Base-by-base conservation (phyloP, 1,140 invertebrate species). In the Drosophila cardini region DNA sequence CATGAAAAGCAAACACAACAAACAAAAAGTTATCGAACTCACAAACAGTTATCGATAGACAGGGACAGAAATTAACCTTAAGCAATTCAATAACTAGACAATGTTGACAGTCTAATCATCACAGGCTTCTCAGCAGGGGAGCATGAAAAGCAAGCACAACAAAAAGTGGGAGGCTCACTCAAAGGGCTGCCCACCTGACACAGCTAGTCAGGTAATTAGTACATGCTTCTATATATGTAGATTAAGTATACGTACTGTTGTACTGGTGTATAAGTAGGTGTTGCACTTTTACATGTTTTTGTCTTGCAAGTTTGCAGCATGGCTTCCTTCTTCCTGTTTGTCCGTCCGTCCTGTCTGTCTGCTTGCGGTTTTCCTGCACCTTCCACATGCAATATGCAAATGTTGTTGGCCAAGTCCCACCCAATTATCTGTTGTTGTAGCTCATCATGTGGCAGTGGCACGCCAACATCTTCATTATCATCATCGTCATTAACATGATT, bases 331-430 rank as follows among this genome's bases (percentile, higher is more conserved):
- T 85, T 85, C 81, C 82, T 85, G 38, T 74, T 57, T 8, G 50
- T 34, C 38, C 6, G 36, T 30, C 18, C 76, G 77, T 52, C 21
- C 34, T 10, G 8, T 15, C 21, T 52, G 30, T 68, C 48, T 63
- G 57, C 45, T 81, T 85, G 81, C 74, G 82, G 78, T 85, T 86
- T 85, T 81, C 69, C 78, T 78, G 76, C 62, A 42, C 50, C 52
- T 34, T 26, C 70, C 81, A 85, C 81, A 85, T 85, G 81, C 82
- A 61, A 85, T 81, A 85, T 85, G 81, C 74, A 85, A 86, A 85
- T 26, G 21, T 86, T 81, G 85, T 38, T 65, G 42, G 45, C 50
- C 61, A 63, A 78, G 32, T 68, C 71, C 3, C 15, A 50, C n/a
- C n/a, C 8, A 16, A 8, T 15, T 53, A 15, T 8, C 32, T 18